Evolutionary conservation across 30 jellyfish, hydroid and myxozoan genomes (phyloP), one percentile per base, ranked within the genome.

Genomic region (Aurelia sp.): DNA sequence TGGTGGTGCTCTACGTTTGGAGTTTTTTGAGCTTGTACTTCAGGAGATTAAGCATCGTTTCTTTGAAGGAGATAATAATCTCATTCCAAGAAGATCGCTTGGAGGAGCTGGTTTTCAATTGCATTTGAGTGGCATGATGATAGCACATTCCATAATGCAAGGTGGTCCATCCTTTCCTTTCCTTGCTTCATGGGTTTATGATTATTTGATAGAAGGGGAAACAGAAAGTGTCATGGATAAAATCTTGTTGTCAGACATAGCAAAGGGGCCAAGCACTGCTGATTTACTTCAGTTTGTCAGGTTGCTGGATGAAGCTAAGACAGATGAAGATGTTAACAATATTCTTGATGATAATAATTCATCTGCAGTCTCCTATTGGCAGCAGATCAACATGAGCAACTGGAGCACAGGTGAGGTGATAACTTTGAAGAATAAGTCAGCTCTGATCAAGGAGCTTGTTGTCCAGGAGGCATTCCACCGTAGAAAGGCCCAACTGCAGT

Each of bases 131-230:
- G 84, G 84, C 70, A 72, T 51, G 69, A 72, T 72, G 84, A 72
- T 72, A 72, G 50, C 84, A 72, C 55, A 72, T 51, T 18, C 48
- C 48, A 24, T 41, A n/a, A 27, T 69, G 80, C 80, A 69, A 33
- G 80, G 80, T 69, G 80, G 80, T 33, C 65, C 31, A 33, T 69
- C 80, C 80, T 69, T 69, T 69, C 84, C 84, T 12, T n/a, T 41
- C 70, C 70, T 72, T 72, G 84, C 84, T 41, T 51, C 84, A 13
- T 44, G 69, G 70, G 70, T 40, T 47, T 47, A 41, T 41, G 84
- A 72, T 41, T 72, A 72, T 72, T 70, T 72, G 69, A 10, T 72
- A 10, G 69, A 41, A 51, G 84, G 84, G 69, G 84, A 72, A 72
- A 72, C 84, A 18, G 70, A 72, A 72, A 51, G 69, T 47, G 48